These are phyloP conservation scores for Sigmodon hispidus DNA, from an alignment of 2,113 vertebrate genomes.

Conservation along the genomic window DNA sequence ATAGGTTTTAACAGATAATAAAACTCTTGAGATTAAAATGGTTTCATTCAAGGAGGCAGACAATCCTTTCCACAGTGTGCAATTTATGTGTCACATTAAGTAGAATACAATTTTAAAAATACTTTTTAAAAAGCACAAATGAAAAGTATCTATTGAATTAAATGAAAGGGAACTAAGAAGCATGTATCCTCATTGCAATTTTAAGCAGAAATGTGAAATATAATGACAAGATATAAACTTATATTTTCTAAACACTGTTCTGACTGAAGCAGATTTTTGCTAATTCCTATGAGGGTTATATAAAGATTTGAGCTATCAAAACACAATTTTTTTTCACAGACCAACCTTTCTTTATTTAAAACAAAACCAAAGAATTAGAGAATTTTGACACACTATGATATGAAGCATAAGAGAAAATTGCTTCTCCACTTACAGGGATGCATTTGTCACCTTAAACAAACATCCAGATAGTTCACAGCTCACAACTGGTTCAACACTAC, in stretches of 20 bases:
- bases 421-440: constrained; percentile 74
- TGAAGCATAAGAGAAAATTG: constrained; percentile 69
- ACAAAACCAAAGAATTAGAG: constrained; percentile 72
- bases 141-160: constrained; percentile 77
- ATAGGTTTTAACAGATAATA: constrained; percentile 87
- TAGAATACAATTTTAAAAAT: constrained; percentile 82
- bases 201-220: constrained; percentile 76
- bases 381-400: constrained; percentile 75
- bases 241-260: constrained; percentile 76
- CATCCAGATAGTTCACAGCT: constrained; percentile 37
- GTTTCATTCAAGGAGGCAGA: constrained; percentile 84
- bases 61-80: constrained; percentile 81
- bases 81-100: constrained; percentile 85
- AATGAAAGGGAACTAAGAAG: constrained; percentile 52
- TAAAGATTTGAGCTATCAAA: constrained; percentile 71
- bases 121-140: constrained; percentile 80
- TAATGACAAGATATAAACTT: constrained; percentile 74
- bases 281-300: constrained; percentile 50
- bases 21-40: constrained; percentile 86
- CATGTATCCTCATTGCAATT: constrained; percentile 68
- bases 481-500: constrained; percentile 64
- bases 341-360: constrained; percentile 64
- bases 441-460: constrained; percentile 68
- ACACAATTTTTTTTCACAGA: constrained; percentile 69
- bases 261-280: constrained; percentile 70